A percentile compares a stretch with the other conserved stretches of the same genome.
These are phyloP conservation scores for Balanococcus diminutus DNA, from an alignment of 2,888 invertebrate species.

Conservation along the genomic window DNA sequence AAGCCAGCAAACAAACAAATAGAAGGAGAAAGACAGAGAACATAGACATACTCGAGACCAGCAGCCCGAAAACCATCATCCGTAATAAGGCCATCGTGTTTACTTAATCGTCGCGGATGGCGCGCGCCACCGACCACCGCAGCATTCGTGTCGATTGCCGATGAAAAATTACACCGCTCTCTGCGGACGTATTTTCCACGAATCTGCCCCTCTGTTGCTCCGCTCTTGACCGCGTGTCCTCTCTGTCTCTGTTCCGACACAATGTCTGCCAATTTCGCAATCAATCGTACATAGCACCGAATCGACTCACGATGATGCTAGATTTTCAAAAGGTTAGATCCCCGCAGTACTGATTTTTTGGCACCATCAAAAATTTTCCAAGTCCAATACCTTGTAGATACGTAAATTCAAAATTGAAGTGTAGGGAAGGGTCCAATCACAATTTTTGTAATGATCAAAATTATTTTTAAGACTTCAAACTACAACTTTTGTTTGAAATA, in stretches of 20 bases:
- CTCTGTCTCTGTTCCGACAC: not conserved
- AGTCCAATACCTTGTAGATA: too few relatives aligned
- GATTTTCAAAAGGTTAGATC: too few relatives aligned
- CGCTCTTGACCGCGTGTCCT: not conserved
- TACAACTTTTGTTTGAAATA: too few relatives aligned
- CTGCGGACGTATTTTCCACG: not conserved
- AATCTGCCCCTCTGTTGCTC: not conserved
- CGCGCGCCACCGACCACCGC: not conserved
- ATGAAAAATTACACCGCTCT: not conserved
- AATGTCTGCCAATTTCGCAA: not conserved
- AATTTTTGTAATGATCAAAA: too few relatives aligned
- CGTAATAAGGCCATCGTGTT: slow-evolving; percentile 27
- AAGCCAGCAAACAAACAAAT: not conserved
- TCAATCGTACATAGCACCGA: not conserved
- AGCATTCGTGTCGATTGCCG: not conserved
- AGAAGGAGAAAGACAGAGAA: not conserved
- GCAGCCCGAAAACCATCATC: slow-evolving; percentile 14
- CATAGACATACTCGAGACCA: not conserved
- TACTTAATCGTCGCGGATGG: slow-evolving; percentile 8
- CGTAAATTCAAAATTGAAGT: too few relatives aligned
- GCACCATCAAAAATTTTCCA: too few relatives aligned
- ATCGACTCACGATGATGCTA: not conserved
- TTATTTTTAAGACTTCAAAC: too few relatives aligned
- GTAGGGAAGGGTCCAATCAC: too few relatives aligned
- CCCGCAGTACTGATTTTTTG: too few relatives aligned